Evolutionary conservation across 1,140 invertebrate genomes (phyloP), one percentile per base, ranked within the genome.

Genomic region (Bombus confusus): DNA sequence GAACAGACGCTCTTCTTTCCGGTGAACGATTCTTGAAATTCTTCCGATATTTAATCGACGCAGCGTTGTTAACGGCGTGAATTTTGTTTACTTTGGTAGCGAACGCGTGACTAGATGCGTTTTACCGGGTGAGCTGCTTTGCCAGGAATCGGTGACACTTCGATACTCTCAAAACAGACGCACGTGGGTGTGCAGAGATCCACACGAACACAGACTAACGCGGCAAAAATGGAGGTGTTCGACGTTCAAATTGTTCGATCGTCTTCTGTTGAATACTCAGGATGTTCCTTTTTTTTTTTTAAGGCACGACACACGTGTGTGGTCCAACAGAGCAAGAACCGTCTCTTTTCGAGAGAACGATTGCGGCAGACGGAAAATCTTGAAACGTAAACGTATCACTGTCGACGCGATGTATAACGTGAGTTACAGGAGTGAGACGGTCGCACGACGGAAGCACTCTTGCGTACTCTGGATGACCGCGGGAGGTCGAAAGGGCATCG

Each of bases 401-500:
- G 6, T 6, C 39, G 64, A 22, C 15, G 43, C 22, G 57, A 62
- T 47, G 59, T 6, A 28, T 43, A 59, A 85, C 74, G 79, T 84
- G 76, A 80, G 79, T 78, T 52, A 66, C 69, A 64, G 72, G 47
- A 80, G 37, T n/a, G 72, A 62, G 74, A 77, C 64, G 34, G 66
- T 69, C 79, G 57, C 75, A 72, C 83, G 79, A 86, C 83, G 77
- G 87, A 83, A 87, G 83, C 86, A 84, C 64, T 87, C 74, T 85
- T 84, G 85, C 72, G 66, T 72, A 68, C 77, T 84, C 77, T 78
- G 57, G 82, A 85, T 85, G 88, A 91, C 87, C 89, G 86, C 77
- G 90, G 86, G 89, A 93, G 92, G 92, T 93, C 91, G 93, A 92
- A 93, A 93, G 93, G 93, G 92, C 91, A 91, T 92, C 90, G 93